phyloP scores from a whole-genome alignment of 2,888 invertebrate species.

The Geotrupes spiniger region DNA sequence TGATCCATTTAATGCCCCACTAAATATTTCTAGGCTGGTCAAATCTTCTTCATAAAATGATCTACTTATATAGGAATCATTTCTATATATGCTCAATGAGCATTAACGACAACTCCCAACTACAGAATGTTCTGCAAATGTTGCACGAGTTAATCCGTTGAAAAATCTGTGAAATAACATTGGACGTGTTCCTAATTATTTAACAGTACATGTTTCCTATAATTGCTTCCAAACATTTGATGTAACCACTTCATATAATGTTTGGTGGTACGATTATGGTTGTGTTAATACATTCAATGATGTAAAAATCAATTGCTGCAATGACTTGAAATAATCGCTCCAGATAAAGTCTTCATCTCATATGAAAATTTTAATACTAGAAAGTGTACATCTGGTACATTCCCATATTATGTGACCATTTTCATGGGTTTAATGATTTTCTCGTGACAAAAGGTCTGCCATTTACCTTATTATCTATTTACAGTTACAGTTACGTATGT shows the following conservation, averaged over 20 bases:
- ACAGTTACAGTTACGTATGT: too few relatives aligned
- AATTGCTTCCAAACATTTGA: slow-evolving; percentile 13
- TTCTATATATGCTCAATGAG: slow-evolving; percentile 2
- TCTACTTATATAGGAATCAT: slow-evolving; percentile 16
- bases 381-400: slow-evolving; percentile 4
- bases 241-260: slow-evolving; percentile 43
- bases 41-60: slow-evolving; percentile 3
- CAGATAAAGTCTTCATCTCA: not conserved
- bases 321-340: not conserved
- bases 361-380: not conserved
- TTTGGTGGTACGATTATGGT: slow-evolving; percentile 13
- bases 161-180: slow-evolving; percentile 21
- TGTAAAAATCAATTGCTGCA: slow-evolving; percentile 11
- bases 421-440: slow-evolving; percentile 10
- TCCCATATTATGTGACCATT: slow-evolving; percentile 12
- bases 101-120: slow-evolving; percentile 5
- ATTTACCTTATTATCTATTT: too few relatives aligned
- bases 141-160: slow-evolving; percentile 17
- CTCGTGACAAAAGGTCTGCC: slow-evolving; percentile 10
- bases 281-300: slow-evolving; percentile 12
- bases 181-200: slow-evolving; percentile 8
- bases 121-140: slow-evolving; percentile 10
- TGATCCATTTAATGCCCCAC: slow-evolving; percentile 9
- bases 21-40: slow-evolving; percentile 1
- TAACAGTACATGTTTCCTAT: slow-evolving; percentile 9